phyloP scores from a whole-genome alignment of 1,140 invertebrate species.

The Orchestia grillus region DNA sequence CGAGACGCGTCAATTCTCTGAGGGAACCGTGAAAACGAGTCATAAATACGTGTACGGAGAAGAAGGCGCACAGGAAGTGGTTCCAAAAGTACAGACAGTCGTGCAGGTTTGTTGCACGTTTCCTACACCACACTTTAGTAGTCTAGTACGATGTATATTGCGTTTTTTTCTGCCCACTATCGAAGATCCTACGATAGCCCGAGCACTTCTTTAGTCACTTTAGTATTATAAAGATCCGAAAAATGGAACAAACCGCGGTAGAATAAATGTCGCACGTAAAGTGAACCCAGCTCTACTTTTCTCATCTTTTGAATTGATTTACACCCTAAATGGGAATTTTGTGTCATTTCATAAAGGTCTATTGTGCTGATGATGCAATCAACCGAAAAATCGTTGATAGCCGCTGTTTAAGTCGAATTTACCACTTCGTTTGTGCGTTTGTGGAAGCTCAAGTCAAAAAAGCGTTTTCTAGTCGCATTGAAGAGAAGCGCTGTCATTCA shows the following conservation, averaged over 20 bases:
- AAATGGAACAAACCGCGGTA: background rate
- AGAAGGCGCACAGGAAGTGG: background rate
- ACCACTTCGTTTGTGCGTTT: background rate
- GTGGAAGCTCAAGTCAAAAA: background rate
- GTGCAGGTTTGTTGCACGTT: constrained; percentile 38
- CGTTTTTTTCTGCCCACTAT: background rate
- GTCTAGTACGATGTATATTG: background rate
- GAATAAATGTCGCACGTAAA: background rate
- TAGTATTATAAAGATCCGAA: background rate
- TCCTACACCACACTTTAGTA: background rate
- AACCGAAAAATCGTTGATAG: background rate
- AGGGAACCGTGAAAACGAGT: background rate
- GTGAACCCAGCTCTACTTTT: background rate
- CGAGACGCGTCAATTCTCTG: background rate
- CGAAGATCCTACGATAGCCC: background rate
- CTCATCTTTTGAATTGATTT: background rate
- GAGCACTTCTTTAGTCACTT: background rate
- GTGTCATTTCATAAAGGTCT: background rate
- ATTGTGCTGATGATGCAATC: background rate
- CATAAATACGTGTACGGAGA: constrained; percentile 33
- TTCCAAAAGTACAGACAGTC: background rate
- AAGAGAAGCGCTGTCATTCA: background rate
- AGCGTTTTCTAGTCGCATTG: background rate
- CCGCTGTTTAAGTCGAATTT: background rate
- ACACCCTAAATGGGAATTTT: background rate